Base-by-base conservation (phyloP, 2,113 vertebrate species). In the Ictidomys tridecemlineatus region DNA sequence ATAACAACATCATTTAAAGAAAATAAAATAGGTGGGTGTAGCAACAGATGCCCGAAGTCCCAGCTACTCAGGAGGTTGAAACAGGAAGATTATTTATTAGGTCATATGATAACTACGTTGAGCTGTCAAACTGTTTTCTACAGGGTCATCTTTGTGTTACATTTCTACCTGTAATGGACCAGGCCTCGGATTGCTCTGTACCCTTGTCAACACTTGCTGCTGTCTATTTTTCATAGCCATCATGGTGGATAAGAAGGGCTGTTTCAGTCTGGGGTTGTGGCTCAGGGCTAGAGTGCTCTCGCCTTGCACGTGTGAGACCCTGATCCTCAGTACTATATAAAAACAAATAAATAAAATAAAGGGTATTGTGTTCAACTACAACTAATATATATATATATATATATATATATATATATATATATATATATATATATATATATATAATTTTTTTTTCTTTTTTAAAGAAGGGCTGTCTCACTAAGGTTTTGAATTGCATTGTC, bases 121-220 rank as follows among this genome's bases (percentile, higher is more conserved):
- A 87, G 39, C 14, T 12, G 39, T 30, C 77, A 73, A 11, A 42
- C 61, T 32, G 20, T 63, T 90, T 87, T 45, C 70, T 73, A 11
- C 11, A 48, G 24, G 22, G 42, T 26, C 56, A 63, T 45, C 42
- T 24, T 32, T 42, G 39, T 18, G 34, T 32, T 32, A 73, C 65
- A 39, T 37, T 37, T 39, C 42, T n/a, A 76, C 65, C 4, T 0
- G 77, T 56, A 45, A 3, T 0, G 34, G 5, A 51, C 0, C 2
- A 53, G 22, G 16, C 8, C 72, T 56, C 53, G 22, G 13, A 58
- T 58, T 58, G 56, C 56, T 58, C 20, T 30, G n/a, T n/a, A 63
- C 22, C 24, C 56, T 85, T 79, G 83, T n/a, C 51, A 69, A 42
- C 39, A 32, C 11, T 28, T 28, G 14, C 26, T 42, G 16, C 22